Conservation (phyloP, 2,888 invertebrate species). For the Laspeyria flexula region DNA sequence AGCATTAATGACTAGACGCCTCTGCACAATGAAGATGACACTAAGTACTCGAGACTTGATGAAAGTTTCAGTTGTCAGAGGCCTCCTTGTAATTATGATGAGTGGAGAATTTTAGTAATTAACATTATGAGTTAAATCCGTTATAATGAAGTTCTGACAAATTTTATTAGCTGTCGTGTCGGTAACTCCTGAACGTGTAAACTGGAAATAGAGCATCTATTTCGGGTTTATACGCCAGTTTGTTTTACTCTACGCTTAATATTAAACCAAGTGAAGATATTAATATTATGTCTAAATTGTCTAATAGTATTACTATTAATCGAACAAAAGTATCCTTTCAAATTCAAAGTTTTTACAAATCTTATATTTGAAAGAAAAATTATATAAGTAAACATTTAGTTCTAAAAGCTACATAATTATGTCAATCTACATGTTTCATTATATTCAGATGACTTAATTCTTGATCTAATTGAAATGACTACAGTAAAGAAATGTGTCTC, state of each 20-base stretch:
- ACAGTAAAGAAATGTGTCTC: no score
- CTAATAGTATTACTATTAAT: background rate
- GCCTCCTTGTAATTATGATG: constrained; percentile 42
- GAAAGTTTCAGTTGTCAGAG: constrained; percentile 57
- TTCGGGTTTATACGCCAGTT: constrained; percentile 8
- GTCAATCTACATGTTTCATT: no score
- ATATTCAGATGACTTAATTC: no score
- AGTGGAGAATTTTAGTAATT: constrained; percentile 33
- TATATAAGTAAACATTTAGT: no score
- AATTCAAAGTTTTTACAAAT: no score
- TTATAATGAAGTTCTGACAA: constrained; percentile 25
- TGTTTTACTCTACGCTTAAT: constrained; percentile 2
- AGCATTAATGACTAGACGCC: constrained; percentile 67
- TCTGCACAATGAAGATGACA: constrained; percentile 64
- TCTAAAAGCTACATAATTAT: no score
- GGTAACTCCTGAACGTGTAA: constrained; percentile 8
- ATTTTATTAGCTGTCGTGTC: constrained; percentile 21
- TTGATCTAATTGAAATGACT: no score
- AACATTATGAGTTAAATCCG: constrained; percentile 27
- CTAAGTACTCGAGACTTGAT: constrained; percentile 63
- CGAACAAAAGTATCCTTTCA: background rate
- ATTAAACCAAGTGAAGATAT: background rate
- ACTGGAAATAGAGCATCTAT: constrained; percentile 18
- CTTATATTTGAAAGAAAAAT: no score
- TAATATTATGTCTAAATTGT: background rate